Base-by-base conservation (phyloP, 2,797 vertebrate species). In the Gouania willdenowi region DNA sequence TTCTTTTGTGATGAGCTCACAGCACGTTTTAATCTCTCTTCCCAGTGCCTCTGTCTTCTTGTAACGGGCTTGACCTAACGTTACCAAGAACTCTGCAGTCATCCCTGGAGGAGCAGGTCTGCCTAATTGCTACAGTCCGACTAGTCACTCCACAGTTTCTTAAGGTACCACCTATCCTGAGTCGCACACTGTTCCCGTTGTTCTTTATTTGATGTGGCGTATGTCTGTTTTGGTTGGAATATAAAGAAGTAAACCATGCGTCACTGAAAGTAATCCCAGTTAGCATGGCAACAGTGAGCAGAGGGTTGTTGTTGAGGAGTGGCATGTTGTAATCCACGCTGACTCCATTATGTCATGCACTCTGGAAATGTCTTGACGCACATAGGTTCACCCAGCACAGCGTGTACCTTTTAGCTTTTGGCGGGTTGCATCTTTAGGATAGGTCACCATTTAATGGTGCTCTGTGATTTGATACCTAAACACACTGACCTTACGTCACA, bases 111-210 rank as follows among this genome's bases (percentile, higher is more conserved):
- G 91, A 97, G 67, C 90, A 91, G 72, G 89, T 92, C 70, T 96
- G 92, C 85, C 86, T 97, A 35, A 87, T 98, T 9, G 95, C 95
- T 4, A 94, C 88, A 2, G 90, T 96, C 20, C 90, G 91, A 63
- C 69, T 97, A 3, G 85, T 92, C 77, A 94, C 88, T 1, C 82
- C 89, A 0, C 86, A 91, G 57, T 91, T 91, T 78, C 64, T 95
- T n/a, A 91, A 88, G 90, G 96, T 97, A 72, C 68, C 67, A 26
- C n/a, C 18, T 5, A 17, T n/a, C 11, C 2, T 3, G 13, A 28
- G 11, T 2, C 11, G 27, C 2, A 28, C 20, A 28, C n/a, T 2
- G 27, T 3, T 19, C 4, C 2, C 3, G 34, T 24, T 36, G 5
- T 39, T 42, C 45, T 5, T 21, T 24, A 8, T 39, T 16, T 40